These are phyloP conservation scores for Triops longicaudatus DNA, from an alignment of 1,140 invertebrate genomes.

Conservation along the genomic window DNA sequence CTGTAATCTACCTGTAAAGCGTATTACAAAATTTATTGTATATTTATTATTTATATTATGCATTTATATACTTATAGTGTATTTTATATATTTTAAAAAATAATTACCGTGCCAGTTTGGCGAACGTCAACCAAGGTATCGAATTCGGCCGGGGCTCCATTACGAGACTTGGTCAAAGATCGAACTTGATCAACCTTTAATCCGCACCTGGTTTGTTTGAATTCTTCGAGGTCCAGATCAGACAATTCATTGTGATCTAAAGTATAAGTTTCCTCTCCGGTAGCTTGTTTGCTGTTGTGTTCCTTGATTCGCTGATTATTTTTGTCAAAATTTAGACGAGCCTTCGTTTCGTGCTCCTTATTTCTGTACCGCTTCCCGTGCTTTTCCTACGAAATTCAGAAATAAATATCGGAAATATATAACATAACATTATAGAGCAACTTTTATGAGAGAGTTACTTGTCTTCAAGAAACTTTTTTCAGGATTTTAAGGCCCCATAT, in stretches of 20 bases:
- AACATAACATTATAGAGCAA: too few relatives aligned
- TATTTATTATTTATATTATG: too few relatives aligned
- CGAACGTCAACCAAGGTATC: neutral
- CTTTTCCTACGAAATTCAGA: neutral
- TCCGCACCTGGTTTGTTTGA: neutral
- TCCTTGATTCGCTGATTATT: neutral
- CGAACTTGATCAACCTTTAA: neutral
- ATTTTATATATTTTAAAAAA: too few relatives aligned
- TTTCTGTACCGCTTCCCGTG: neutral
- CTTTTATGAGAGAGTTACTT: too few relatives aligned
- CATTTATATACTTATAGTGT: too few relatives aligned
- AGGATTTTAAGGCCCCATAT: too few relatives aligned
- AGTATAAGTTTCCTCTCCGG: neutral
- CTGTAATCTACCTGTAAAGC: slow-evolving; percentile 23
- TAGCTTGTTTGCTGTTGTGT: neutral
- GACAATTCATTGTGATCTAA: neutral
- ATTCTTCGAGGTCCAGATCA: neutral
- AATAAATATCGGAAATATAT: too few relatives aligned
- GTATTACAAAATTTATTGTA: too few relatives aligned
- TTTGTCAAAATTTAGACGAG: neutral
- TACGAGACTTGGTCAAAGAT: neutral
- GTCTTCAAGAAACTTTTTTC: too few relatives aligned
- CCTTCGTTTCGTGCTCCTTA: neutral
- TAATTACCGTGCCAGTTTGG: neutral
- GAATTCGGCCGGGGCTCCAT: neutral